Evolutionary conservation across 2,113 vertebrate species (phyloP), one percentile per base, ranked within the genome.

Genomic region (Heteronetta atricapilla): DNA sequence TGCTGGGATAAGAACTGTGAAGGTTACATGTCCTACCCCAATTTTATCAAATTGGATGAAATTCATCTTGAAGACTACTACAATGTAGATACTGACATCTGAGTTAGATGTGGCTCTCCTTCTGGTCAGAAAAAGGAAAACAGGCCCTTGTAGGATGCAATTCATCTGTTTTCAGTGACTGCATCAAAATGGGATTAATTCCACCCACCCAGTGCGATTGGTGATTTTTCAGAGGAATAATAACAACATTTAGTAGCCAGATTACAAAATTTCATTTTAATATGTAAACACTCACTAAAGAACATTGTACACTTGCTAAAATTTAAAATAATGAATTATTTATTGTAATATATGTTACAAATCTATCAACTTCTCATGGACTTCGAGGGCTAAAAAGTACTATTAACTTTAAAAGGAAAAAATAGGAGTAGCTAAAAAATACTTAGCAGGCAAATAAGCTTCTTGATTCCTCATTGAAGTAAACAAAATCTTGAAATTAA

Each of bases 141-240:
- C 1, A 28, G 42, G 33, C 17, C 12, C 28, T 53, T 21, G 9
- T 12, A 40, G 25, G 3, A 12, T 48, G 12, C 8, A 31, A 31
- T 52, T 56, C 50, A 50, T 40, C 23, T 59, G 7, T 73, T 89
- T 91, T 56, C n/a, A 80, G 31, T 42, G 38, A 6, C 2, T 74
- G n/a, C 4, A 77, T 63, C 14, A 91, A 87, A 15, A 11, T 40
- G n/a, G 55, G 16, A 81, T 31, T 42, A 66, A 82, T 56, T 69
- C 36, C 8, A 56, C 73, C 33, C 11, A 56, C 17, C 6, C 33
- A 40, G 6, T 1, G 1, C 17, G 19, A 79, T 0, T 23, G 6
- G 25, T 33, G 78, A 72, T 25, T 64, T 92, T 63, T 82, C 38
- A 44, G 8, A 8, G 23, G 75, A 94, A 80, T 4, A 0, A 68